Conservation (phyloP, 2,888 invertebrate genomes). For the Eucera pruinosa region DNA sequence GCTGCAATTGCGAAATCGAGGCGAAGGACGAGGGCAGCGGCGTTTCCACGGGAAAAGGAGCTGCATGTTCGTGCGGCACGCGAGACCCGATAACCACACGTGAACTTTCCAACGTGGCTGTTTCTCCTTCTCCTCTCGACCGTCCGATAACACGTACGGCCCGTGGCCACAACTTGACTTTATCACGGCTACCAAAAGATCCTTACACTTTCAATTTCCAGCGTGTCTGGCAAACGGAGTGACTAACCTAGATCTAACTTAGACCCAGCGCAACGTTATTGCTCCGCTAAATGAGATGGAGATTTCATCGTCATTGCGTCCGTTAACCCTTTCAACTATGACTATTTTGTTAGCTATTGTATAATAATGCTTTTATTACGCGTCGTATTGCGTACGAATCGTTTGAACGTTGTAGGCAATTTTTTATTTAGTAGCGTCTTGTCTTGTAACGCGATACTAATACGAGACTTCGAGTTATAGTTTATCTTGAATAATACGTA, state of each 20-base stretch:
- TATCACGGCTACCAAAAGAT: slow-evolving; percentile 35
- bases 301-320: too few species aligned
- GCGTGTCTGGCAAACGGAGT: not conserved
- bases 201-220: slow-evolving; percentile 54
- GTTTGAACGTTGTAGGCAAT: too few species aligned
- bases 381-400: too few species aligned
- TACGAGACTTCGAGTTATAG: too few species aligned
- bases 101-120: slow-evolving; percentile 44
- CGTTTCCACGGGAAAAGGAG: slow-evolving; percentile 41
- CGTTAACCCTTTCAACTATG: too few species aligned
- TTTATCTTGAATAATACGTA: too few species aligned
- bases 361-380: too few species aligned
- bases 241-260: slow-evolving; percentile 15
- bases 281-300: too few species aligned
- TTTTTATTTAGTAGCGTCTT: too few species aligned
- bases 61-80: slow-evolving; percentile 65
- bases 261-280: not conserved
- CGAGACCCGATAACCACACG: slow-evolving; percentile 67
- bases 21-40: slow-evolving; percentile 11
- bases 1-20: slow-evolving; percentile 34
- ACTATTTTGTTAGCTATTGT: too few species aligned
- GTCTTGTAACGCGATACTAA: too few species aligned
- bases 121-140: slow-evolving; percentile 25
- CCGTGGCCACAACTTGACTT: slow-evolving; percentile 26
- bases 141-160: slow-evolving; percentile 31